Conservation (phyloP, 2,888 invertebrate species). For the Dasysyrphus albostriatus region DNA sequence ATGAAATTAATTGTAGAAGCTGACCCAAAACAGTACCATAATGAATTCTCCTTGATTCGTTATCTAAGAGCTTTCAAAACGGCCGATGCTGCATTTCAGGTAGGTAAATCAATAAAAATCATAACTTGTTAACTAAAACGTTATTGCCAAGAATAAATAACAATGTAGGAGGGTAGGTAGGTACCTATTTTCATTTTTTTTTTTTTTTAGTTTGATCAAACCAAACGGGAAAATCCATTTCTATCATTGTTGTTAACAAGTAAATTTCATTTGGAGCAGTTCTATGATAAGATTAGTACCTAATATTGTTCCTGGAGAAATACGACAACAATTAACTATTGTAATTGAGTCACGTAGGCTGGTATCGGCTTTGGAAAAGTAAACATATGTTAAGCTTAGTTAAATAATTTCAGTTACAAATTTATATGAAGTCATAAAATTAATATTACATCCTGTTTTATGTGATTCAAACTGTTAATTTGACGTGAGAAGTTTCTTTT, state of each 20-base stretch:
- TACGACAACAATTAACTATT: background rate
- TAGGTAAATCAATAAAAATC: conserved; percentile 80
- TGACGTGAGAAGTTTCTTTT: background rate
- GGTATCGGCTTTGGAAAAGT: conserved; percentile 17
- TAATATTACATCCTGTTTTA: no score
- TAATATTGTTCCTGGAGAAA: background rate
- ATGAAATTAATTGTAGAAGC: conserved; percentile 90
- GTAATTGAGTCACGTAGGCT: background rate
- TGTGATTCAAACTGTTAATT: conserved; percentile 13
- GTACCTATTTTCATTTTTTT: background rate
- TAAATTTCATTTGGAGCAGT: background rate
- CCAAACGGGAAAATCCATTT: conserved; percentile 26
- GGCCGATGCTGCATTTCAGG: conserved; percentile 90
- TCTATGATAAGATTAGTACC: conserved; percentile 12
- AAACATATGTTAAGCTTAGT: conserved; percentile 55
- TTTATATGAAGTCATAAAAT: background rate
- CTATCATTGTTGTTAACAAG: conserved; percentile 1
- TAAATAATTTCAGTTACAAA: background rate
- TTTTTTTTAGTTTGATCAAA: background rate
- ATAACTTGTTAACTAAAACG: background rate
- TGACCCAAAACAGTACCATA: conserved; percentile 90
- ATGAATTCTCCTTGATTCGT: conserved; percentile 89
- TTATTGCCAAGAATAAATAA: background rate
- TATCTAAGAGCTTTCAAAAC: conserved; percentile 90
- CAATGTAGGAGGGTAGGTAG: background rate